Conservation (phyloP, 2,797 vertebrate species). For the Rhinella marina region DNA sequence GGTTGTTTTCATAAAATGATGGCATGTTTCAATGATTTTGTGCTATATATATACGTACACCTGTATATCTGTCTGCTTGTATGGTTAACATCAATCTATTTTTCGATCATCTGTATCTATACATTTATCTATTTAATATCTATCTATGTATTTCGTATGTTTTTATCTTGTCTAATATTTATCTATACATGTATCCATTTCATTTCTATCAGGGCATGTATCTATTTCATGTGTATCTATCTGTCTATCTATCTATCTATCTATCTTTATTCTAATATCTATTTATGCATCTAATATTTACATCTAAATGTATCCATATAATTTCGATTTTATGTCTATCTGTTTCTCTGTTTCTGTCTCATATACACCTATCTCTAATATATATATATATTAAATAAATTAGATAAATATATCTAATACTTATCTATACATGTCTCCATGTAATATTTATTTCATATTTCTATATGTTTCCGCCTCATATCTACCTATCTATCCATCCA, state of each 20-base stretch:
- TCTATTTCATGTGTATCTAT: neutral
- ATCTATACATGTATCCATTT: too few species aligned
- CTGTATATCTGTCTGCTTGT: neutral
- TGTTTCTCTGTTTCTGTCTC: neutral
- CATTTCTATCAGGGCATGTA: neutral
- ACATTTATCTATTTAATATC: too few species aligned
- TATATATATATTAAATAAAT: neutral
- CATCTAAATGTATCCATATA: neutral
- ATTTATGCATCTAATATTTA: neutral
- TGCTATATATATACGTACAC: too few species aligned
- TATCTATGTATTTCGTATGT: too few species aligned
- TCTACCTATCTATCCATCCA: neutral
- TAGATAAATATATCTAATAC: neutral
- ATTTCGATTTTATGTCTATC: neutral
- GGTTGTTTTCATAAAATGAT: neutral
- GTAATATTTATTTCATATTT: neutral
- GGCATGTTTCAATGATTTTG: neutral
- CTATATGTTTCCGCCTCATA: neutral
- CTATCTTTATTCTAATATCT: neutral
- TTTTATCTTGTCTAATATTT: too few species aligned
- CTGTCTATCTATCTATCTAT: neutral
- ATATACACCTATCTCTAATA: neutral
- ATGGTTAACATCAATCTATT: neutral
- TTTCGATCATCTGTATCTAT: too few species aligned
- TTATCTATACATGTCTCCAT: neutral